Base-by-base conservation (phyloP, 2,888 invertebrate species). In the Emesis castigata region DNA sequence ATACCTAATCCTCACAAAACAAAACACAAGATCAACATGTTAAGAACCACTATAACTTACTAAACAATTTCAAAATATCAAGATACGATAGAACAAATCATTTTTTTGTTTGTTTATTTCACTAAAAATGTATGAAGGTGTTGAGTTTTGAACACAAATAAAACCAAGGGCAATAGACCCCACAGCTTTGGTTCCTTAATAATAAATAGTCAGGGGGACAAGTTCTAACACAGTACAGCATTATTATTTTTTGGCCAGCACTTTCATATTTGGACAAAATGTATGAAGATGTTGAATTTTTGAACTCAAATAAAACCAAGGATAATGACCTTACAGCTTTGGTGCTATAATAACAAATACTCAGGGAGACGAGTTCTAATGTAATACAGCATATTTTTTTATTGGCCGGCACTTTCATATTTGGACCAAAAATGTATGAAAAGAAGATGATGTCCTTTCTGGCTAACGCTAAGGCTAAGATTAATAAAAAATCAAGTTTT, bases 61-160 rank as follows among this genome's bases (percentile, higher is more conserved):
- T 62, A 62, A 62, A 62, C 20, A 22, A 62, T 62, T 62, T 62
- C 29, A 62, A 62, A 62, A 62, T 62, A 26, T 62, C 62, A n/a
- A 62, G 62, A 62, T 62, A 62, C 22, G 62, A 14, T 62, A 29
- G 62, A 26, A 26, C 62, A 62, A 14, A 62, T 62, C 11, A 16
- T 58, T 58, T 58, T 58, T 58, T 58, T 58, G 58, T 58, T 58
- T 58, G 22, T 58, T 58, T 22, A 58, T 22, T 58, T 58, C 58
- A 58, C 58, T 58, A 22, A 26, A 26, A 26, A 26, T 26, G 26
- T 26, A 26, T 26, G 26, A 26, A 26, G 26, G 26, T 26, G 26
- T 26, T 26, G 26, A 26, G 26, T 26, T 26, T 26, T 26, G 26
- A 26, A 26, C 26, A 26, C 26, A 26, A 26, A 26, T 26, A 26